A percentile compares a stretch with the other conserved stretches of the same genome.
Evolutionary conservation across 1,140 invertebrate species (phyloP).

Genomic region (Ips nitidus): DNA sequence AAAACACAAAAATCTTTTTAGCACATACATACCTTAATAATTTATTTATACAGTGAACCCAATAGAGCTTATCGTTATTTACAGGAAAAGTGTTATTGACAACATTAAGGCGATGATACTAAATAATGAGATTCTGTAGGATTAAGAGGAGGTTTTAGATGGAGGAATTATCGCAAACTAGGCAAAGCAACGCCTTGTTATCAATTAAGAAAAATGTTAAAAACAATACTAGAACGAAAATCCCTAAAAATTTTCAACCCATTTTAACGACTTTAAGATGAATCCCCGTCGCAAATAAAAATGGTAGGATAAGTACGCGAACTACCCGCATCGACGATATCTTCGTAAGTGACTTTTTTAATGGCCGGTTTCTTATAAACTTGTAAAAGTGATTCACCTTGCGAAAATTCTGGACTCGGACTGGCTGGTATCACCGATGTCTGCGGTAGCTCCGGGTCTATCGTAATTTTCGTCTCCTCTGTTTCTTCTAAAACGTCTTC

Average conservation of each 20-base stretch:
- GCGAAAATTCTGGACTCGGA: constrained; percentile 48
- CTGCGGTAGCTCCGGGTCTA: constrained; percentile 47
- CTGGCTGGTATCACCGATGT: constrained; percentile 50
- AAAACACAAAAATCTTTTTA: too few species aligned
- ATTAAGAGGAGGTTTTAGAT: too few species aligned
- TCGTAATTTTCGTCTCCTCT: constrained; percentile 44
- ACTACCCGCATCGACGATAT: not conserved
- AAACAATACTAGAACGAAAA: not conserved
- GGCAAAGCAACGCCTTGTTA: too few species aligned
- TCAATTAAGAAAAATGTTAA: not conserved
- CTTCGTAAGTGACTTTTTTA: constrained; percentile 40
- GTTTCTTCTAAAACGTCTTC: constrained; percentile 76
- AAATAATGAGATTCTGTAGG: too few species aligned
- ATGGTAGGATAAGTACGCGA: constrained; percentile 18
- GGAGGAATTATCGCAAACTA: too few species aligned
- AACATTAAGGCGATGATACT: too few species aligned
- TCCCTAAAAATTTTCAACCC: not conserved
- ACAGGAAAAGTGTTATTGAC: too few species aligned
- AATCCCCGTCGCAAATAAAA: constrained; percentile 3
- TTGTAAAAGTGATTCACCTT: constrained; percentile 46
- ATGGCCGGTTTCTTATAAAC: constrained; percentile 16
- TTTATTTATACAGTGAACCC: too few species aligned
- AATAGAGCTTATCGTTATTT: too few species aligned
- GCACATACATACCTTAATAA: too few species aligned
- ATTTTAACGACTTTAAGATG: not conserved